Conservation (phyloP, 1,140 invertebrate species). For the Microplitis mediator region DNA sequence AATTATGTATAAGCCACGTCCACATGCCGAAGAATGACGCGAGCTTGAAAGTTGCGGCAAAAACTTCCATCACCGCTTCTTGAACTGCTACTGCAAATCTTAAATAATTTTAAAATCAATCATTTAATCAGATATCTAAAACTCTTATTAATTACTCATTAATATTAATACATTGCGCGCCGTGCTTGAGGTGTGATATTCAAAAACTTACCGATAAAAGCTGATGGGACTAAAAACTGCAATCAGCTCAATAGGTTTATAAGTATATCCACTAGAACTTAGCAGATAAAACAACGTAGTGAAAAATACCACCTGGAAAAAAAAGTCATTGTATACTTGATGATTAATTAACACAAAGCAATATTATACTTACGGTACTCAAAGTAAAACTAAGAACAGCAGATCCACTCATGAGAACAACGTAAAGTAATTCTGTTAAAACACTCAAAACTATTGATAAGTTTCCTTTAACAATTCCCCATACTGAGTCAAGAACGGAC, state of each 20-base stretch:
- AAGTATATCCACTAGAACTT: slow-evolving; percentile 84
- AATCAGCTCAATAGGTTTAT: slow-evolving; percentile 89
- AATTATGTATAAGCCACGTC: slow-evolving; percentile 96
- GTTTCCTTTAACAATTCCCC: slow-evolving; percentile 91
- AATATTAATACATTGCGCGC: background rate
- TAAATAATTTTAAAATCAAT: slow-evolving; percentile 6
- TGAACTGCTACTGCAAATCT: slow-evolving; percentile 79
- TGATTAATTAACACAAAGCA: background rate
- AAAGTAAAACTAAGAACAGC: slow-evolving; percentile 92
- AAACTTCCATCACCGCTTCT: slow-evolving; percentile 79
- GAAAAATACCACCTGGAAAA: slow-evolving; percentile 87
- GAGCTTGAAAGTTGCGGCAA: slow-evolving; percentile 95
- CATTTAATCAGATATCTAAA: background rate
- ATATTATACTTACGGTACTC: slow-evolving; percentile 74
- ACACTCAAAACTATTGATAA: slow-evolving; percentile 87
- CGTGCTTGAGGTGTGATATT: too few species aligned
- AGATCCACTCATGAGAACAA: slow-evolving; percentile 90
- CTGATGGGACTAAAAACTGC: slow-evolving; percentile 73
- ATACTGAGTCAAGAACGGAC: slow-evolving; percentile 90
- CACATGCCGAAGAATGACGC: slow-evolving; percentile 96
- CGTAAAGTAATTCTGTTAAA: slow-evolving; percentile 82
- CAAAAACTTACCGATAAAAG: slow-evolving; percentile 56
- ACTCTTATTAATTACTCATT: background rate
- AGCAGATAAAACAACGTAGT: slow-evolving; percentile 95
- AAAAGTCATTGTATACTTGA: slow-evolving; percentile 1